Evolutionary conservation across 2,888 invertebrate genomes (phyloP), one percentile per base, ranked within the genome.

Genomic region (Operophtera brumata): DNA sequence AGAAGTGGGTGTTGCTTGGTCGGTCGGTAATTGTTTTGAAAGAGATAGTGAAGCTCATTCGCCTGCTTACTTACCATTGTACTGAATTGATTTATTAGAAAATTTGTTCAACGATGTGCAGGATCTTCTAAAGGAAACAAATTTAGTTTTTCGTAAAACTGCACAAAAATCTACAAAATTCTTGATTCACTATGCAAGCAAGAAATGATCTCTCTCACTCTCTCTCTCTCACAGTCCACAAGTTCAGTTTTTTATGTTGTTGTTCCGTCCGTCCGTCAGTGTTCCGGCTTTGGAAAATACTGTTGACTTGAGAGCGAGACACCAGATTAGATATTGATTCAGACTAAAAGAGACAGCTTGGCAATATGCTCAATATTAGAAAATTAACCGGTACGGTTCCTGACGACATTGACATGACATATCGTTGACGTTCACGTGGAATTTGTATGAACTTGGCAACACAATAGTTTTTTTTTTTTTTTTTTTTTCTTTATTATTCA

Each of bases 401-500:
- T 28, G 6, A 28, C 26, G 6, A 6, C 28, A 8, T 28, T 28
- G 30, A 7, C 9, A 9, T 30, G 30, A 26, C 26, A 26, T 26
- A 7, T 8, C 30, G 7, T 30, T 9, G 30, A 28, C 28, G 8
- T 30, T 9, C 7, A 5, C 30, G 7, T 7, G 37, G 30, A 26
- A 28, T 42, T 42, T 6, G 0, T 7, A 48, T 8, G 6, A 47
- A 13, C n/a, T 10, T 26, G 68, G 70, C 67, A 78, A 71, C n/a
- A n/a, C n/a, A n/a, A n/a, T n/a, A n/a, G n/a, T n/a, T n/a, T n/a
- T n/a, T n/a, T n/a, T n/a, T n/a, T n/a, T n/a, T n/a, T n/a, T n/a
- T n/a, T n/a, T n/a, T n/a, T n/a, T n/a, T n/a, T n/a, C n/a, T n/a
- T n/a, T n/a, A n/a, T n/a, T n/a, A n/a, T n/a, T n/a, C n/a, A n/a